Evolutionary conservation across 2,797 vertebrate genomes (phyloP).

Genomic region (Euphonia xanthogaster): DNA sequence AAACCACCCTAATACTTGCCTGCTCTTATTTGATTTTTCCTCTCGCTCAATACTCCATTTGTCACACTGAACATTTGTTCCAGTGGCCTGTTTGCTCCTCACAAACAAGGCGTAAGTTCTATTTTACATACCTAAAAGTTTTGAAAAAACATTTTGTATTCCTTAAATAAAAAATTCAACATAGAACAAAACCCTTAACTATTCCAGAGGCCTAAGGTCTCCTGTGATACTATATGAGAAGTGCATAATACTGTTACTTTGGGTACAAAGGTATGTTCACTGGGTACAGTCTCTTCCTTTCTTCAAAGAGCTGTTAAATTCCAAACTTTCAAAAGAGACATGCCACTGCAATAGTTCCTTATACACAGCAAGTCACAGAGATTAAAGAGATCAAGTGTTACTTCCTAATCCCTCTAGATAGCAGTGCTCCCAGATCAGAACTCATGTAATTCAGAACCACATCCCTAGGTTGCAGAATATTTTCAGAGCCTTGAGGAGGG

Average conservation of each 20-base stretch:
- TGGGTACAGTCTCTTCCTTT: not conserved
- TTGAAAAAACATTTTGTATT: not conserved
- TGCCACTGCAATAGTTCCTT: not conserved
- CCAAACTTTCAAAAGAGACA: not conserved
- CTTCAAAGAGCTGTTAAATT: not conserved
- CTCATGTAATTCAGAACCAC: not conserved
- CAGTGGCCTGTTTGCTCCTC: not conserved
- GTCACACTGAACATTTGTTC: not conserved
- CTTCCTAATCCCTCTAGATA: not conserved
- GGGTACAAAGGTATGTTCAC: not conserved
- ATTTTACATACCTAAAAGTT: not conserved
- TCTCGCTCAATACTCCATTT: accelerated
- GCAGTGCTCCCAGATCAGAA: not conserved
- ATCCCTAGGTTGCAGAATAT: not conserved
- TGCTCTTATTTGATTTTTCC: not conserved
- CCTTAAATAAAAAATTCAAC: not conserved
- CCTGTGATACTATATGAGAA: not conserved
- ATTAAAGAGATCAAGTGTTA: not conserved
- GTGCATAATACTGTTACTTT: not conserved
- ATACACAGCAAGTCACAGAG: not conserved
- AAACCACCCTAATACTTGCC: not conserved
- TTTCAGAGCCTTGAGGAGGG: not conserved
- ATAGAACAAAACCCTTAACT: not conserved
- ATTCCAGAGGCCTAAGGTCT: not conserved
- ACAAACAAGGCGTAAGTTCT: not conserved